Base-by-base conservation (phyloP, 2,797 vertebrate genomes). In the Fistularia commersonii region DNA sequence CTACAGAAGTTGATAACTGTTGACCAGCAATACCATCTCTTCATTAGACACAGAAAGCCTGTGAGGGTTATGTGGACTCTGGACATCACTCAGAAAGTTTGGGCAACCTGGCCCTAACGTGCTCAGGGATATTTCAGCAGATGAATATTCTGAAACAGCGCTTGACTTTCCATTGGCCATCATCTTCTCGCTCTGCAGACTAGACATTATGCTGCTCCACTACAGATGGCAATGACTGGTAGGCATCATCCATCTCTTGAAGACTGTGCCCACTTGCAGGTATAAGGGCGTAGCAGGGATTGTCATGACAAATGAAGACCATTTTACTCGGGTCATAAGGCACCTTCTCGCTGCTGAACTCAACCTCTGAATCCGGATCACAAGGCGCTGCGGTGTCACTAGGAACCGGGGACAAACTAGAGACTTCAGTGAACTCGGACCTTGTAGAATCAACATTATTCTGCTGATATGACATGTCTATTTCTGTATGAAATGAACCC, bases 381-480 rank as follows among this genome's bases (percentile, higher is more conserved):
- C 35, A 52, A 2, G 45, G 32, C 3, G 8, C 5, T 0, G 15
- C 3, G 12, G 52, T 14, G 48, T 41, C 36, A 36, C 23, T 51
- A n/a, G 14, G 69, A 44, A 14, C 6, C 12, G 61, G 59, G 1
- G 53, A 66, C 35, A 40, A 44, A 37, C 57, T 53, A 8, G 40
- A 48, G 35, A 48, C 52, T 48, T 75, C 68, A 15, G 35, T 8
- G 13, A 2, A 1, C 6, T 61, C 66, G 39, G 45, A 46, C 7
- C 4, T 39, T 7, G 38, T 64, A 40, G 60, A 64, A 34, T 76
- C 62, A 13, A 42, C 33, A 10, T 39, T 66, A 43, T 46, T 48
- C 15, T 37, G 63, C 32, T 71, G 76, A 72, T 80, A 67, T 0
- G 62, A 61, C 55, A 68, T 62, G 12, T 76, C 67, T 37, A 32